Evolutionary conservation across 2,888 invertebrate genomes (phyloP).

Genomic region (Sycophila texana): DNA sequence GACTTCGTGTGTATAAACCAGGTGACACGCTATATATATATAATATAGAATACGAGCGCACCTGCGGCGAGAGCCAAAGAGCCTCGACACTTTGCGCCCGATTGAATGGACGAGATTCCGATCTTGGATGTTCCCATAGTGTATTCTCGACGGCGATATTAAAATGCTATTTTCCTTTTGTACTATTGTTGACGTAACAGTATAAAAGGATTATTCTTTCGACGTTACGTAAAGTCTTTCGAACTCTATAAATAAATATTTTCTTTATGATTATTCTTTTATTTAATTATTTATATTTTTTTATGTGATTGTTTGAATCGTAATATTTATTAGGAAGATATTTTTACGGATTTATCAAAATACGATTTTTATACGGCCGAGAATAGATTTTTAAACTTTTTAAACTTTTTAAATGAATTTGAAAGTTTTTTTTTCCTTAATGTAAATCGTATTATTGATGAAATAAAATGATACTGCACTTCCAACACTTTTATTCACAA

Average conservation of each 20-base stretch:
- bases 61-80: conserved; percentile 22
- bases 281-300: too few species aligned
- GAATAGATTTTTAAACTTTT: too few species aligned
- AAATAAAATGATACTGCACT: conserved; percentile 14
- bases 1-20: conserved; percentile 13
- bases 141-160: conserved; percentile 17
- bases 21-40: conserved; percentile 42
- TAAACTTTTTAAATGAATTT: too few species aligned
- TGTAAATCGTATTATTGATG: background rate
- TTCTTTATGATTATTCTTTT: too few species aligned
- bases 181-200: background rate
- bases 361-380: too few species aligned
- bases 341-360: background rate
- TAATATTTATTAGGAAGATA: background rate
- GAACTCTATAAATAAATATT: too few species aligned
- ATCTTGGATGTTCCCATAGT: conserved; percentile 37
- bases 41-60: conserved; percentile 21
- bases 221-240: too few species aligned
- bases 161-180: background rate
- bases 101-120: conserved; percentile 52
- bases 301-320: too few species aligned
- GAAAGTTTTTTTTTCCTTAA: too few species aligned
- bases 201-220: background rate
- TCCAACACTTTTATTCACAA: background rate
- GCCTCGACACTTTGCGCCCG: conserved; percentile 66